These are phyloP conservation scores for Danaus chrysippus DNA, from an alignment of 2,888 invertebrate genomes.

Conservation along the genomic window DNA sequence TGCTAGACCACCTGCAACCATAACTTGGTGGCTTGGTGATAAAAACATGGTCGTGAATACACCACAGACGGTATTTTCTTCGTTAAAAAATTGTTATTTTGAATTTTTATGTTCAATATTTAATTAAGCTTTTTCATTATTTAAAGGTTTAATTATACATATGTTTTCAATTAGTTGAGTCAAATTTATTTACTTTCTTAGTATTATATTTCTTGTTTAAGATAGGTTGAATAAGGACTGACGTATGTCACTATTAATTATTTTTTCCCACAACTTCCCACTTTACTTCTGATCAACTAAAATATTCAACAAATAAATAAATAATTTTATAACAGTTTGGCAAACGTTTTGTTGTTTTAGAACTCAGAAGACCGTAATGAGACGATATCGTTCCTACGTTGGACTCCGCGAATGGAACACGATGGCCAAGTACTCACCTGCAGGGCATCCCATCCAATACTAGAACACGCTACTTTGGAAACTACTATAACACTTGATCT, in stretches of 20 bases:
- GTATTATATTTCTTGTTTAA: too few relatives aligned
- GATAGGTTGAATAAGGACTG: too few relatives aligned
- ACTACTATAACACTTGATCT: conserved; percentile 90
- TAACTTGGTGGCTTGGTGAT: conserved; percentile 92
- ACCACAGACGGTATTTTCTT: conserved; percentile 53
- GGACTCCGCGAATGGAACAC: conserved; percentile 87
- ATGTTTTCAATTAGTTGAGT: too few relatives aligned
- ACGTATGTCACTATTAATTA: too few relatives aligned
- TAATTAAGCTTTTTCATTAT: too few relatives aligned
- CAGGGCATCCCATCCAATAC: conserved; percentile 87
- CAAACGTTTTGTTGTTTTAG: conserved; percentile 61
- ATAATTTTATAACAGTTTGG: too few relatives aligned
- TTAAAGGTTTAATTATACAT: too few relatives aligned
- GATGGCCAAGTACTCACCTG: conserved; percentile 89
- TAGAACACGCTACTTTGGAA: conserved; percentile 86
- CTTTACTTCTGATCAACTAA: too few relatives aligned
- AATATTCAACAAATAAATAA: too few relatives aligned
- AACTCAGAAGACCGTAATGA: conserved; percentile 89
- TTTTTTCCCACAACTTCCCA: too few relatives aligned
- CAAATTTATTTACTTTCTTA: too few relatives aligned
- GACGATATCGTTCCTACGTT: conserved; percentile 86
- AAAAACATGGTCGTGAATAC: conserved; percentile 75
- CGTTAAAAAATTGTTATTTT: background rate
- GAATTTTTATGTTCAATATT: too few relatives aligned
- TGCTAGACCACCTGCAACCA: conserved; percentile 90